These are phyloP conservation scores for Cephus nigrinus DNA, from an alignment of 2,888 invertebrate species.

Conservation along the genomic window DNA sequence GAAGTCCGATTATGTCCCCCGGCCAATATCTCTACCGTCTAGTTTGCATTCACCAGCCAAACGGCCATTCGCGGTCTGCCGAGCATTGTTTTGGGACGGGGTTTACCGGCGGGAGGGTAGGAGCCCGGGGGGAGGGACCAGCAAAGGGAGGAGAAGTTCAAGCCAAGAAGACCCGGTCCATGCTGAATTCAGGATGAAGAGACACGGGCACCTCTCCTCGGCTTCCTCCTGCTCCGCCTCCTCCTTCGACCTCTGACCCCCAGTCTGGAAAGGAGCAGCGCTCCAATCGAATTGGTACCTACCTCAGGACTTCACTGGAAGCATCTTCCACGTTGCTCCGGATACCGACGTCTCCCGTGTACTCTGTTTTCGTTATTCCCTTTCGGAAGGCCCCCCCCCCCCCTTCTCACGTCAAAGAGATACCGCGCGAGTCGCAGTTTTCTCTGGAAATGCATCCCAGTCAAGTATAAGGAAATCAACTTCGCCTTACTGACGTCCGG, in stretches of 20 bases:
- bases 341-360: background rate
- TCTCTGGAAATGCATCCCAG: background rate
- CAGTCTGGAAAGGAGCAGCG: background rate
- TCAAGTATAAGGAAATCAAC: background rate
- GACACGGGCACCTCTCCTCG: background rate
- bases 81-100: conserved; percentile 38
- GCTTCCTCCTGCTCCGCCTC: background rate
- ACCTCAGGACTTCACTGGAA: background rate
- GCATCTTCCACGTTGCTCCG: background rate
- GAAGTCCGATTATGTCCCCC: conserved; percentile 49
- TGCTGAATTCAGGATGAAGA: background rate
- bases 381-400: background rate
- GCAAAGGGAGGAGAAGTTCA: background rate
- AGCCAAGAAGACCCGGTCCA: background rate
- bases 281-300: background rate
- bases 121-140: background rate
- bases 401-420: background rate
- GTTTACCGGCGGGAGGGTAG: background rate
- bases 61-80: conserved; percentile 48
- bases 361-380: background rate
- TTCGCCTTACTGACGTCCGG: background rate
- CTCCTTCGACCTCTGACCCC: background rate
- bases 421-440: background rate
- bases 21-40: conserved; percentile 45
- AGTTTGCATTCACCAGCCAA: conserved; percentile 51